These are phyloP conservation scores for Orestias chungarensis DNA, from an alignment of 2,797 vertebrate genomes.

Conservation along the genomic window DNA sequence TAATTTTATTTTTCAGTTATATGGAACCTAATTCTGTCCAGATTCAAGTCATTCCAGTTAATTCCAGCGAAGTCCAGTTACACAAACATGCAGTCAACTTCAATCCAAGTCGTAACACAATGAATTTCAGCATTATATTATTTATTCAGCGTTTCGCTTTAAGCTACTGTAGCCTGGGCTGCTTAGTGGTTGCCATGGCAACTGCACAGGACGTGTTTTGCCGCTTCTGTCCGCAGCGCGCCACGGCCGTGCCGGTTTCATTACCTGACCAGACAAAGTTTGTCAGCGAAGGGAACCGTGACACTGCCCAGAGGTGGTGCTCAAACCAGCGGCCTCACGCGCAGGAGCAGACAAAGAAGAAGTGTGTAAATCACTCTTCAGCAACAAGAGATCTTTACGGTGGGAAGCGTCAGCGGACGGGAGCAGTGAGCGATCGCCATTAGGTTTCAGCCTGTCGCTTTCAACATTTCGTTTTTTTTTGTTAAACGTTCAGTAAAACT, in stretches of 20 bases:
- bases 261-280: neutral
- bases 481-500: constrained; percentile 37
- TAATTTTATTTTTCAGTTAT: no score
- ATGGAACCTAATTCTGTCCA: neutral
- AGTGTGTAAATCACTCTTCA: neutral
- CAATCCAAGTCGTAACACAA: neutral
- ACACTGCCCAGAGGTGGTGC: neutral
- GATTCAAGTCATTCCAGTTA: neutral
- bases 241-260: neutral
- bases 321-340: no score
- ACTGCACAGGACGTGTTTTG: neutral
- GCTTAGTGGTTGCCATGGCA: neutral
- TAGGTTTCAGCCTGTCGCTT: constrained; percentile 22
- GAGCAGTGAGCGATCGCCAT: constrained; percentile 21
- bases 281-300: neutral
- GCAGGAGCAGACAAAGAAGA: no score
- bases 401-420: constrained; percentile 33
- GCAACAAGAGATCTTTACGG: no score
- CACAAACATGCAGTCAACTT: no score
- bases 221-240: neutral
- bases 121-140: neutral
- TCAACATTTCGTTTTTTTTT: constrained; percentile 43
- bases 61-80: no score
- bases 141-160: neutral
- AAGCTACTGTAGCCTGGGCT: neutral